Conservation (phyloP, 1,140 invertebrate species). For the Micrasema minimum region DNA sequence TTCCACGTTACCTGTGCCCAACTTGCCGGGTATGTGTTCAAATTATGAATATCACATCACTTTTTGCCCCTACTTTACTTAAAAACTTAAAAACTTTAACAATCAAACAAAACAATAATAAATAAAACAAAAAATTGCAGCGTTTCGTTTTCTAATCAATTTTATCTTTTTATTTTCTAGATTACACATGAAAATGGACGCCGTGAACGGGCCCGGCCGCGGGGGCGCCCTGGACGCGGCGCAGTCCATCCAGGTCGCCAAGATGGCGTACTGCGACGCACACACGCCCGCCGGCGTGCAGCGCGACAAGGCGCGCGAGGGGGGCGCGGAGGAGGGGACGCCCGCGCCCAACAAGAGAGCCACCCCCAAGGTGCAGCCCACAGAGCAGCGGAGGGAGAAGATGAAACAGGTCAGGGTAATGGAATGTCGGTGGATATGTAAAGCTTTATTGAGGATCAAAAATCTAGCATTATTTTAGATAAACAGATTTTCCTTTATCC, state of each 20-base stretch:
- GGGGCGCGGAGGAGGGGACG: conserved; percentile 49
- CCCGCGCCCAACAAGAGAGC: neutral
- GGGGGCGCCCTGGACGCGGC: conserved; percentile 66
- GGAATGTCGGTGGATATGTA: too few species aligned
- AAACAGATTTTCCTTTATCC: too few species aligned
- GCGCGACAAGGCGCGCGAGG: conserved; percentile 56
- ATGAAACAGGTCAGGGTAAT: conserved; percentile 66
- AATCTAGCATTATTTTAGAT: too few species aligned
- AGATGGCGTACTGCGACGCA: conserved; percentile 95
- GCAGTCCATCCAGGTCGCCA: conserved; percentile 85
- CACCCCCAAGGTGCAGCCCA: conserved; percentile 36
- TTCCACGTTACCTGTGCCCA: conserved; percentile 99
- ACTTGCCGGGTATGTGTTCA: conserved; percentile 78
- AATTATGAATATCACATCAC: neutral
- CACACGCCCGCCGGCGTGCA: conserved; percentile 86
- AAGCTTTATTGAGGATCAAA: too few species aligned
- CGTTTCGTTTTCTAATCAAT: too few species aligned
- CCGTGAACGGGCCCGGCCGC: conserved; percentile 78
- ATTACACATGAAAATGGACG: conserved; percentile 95
- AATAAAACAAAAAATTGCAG: too few species aligned
- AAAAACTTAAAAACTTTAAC: neutral
- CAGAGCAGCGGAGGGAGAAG: conserved; percentile 64
- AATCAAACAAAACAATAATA: too few species aligned
- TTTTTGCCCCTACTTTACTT: neutral
- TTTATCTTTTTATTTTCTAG: conserved; percentile 48